Conservation (phyloP, 2,888 invertebrate genomes). For the Lissocephala sabroskyi region DNA sequence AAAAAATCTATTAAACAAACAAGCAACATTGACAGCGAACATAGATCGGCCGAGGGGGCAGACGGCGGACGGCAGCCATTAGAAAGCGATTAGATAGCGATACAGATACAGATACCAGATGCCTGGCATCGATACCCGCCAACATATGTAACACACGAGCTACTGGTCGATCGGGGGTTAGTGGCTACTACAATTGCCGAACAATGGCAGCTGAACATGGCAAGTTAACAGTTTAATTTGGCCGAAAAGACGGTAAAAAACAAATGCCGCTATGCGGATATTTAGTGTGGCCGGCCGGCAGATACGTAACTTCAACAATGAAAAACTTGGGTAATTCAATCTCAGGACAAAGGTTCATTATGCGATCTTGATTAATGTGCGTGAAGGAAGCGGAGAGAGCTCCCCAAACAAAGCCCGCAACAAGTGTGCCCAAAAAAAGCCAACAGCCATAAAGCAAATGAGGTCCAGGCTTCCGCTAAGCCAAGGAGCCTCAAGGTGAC, state of each 20-base stretch:
- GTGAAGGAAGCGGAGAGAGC: neutral
- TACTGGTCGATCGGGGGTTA: constrained; percentile 36
- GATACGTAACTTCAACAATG: constrained; percentile 34
- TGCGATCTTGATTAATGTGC: constrained; percentile 58
- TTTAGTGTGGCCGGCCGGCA: constrained; percentile 44
- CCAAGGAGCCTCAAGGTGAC: too few relatives aligned
- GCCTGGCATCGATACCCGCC: constrained; percentile 29
- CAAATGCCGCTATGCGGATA: constrained; percentile 59
- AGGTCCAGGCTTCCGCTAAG: too few relatives aligned
- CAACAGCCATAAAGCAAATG: constrained; percentile 3
- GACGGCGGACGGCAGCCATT: constrained; percentile 42
- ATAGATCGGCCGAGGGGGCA: constrained; percentile 48
- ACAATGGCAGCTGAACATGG: constrained; percentile 68
- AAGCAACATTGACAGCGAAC: constrained; percentile 56
- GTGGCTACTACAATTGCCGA: constrained; percentile 31
- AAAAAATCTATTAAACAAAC: constrained; percentile 60
- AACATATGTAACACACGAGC: constrained; percentile 55
- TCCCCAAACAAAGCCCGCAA: constrained; percentile 12
- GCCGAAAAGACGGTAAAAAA: constrained; percentile 32
- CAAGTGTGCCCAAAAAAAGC: constrained; percentile 36
- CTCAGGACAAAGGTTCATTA: constrained; percentile 61
- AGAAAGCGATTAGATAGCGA: constrained; percentile 67
- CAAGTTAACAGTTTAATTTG: constrained; percentile 65
- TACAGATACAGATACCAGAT: constrained; percentile 32
- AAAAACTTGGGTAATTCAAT: constrained; percentile 31